Conservation (phyloP, 92 coral and sea anemone genomes). For the Montipora capitata region DNA sequence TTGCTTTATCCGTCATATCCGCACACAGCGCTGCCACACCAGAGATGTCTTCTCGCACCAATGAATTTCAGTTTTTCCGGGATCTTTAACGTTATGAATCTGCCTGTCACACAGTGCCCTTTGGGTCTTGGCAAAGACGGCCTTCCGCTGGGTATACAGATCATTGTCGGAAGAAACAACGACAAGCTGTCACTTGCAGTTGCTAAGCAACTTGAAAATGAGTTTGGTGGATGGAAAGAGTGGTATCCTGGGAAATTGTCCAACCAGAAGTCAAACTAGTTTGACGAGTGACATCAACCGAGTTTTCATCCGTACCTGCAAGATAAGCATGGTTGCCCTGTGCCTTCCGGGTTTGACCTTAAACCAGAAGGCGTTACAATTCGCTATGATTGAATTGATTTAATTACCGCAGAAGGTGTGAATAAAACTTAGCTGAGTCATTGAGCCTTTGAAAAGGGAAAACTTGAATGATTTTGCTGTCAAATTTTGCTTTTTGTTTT, state of each 20-base stretch:
- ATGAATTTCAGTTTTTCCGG: slow-evolving; percentile 86
- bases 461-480: no score
- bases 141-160: slow-evolving; percentile 93
- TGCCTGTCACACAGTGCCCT: slow-evolving; percentile 96
- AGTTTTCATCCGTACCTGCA: no score
- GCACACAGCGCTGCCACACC: slow-evolving; percentile 80
- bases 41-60: slow-evolving; percentile 77
- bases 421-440: no score
- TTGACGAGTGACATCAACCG: not conserved
- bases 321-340: no score
- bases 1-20: slow-evolving; percentile 90
- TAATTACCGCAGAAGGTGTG: no score
- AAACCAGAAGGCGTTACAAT: no score
- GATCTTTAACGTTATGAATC: slow-evolving; percentile 82
- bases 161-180: slow-evolving; percentile 84
- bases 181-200: slow-evolving; percentile 88
- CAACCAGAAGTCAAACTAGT: not conserved
- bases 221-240: slow-evolving; percentile 87
- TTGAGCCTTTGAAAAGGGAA: no score
- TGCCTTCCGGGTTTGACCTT: no score
- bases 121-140: slow-evolving; percentile 85
- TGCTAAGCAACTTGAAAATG: slow-evolving; percentile 79
- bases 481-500: no score
- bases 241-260: slow-evolving; percentile 82
- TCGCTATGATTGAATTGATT: no score